Percentiles rank a stretch among this genome's conserved stretches.
Conservation (phyloP, 1,140 invertebrate species). For the Megalopta genalis region DNA sequence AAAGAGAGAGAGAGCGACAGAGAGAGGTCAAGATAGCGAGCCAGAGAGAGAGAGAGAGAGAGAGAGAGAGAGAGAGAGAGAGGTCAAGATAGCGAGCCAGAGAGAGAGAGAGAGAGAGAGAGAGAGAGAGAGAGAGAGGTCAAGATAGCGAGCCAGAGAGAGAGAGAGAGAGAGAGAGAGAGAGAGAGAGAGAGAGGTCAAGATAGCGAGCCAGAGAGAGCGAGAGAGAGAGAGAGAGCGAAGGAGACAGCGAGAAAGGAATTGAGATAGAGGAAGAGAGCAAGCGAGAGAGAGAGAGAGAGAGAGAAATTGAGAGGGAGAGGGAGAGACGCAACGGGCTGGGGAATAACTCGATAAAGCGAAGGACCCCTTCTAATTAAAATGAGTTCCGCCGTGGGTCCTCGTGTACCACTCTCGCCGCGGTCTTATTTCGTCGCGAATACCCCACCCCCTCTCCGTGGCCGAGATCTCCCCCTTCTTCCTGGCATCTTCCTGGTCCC, state of each 20-base stretch:
- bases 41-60: not conserved
- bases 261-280: not conserved
- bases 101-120: not conserved
- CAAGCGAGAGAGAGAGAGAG: not conserved
- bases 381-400: slow-evolving; percentile 67
- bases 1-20: not conserved
- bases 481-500: slow-evolving; percentile 58
- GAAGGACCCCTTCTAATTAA: slow-evolving; percentile 71
- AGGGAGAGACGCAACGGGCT: slow-evolving; percentile 21
- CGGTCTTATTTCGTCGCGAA: slow-evolving; percentile 61
- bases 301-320: no score
- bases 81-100: no score
- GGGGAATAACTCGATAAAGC: slow-evolving; percentile 69
- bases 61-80: slow-evolving; percentile 1
- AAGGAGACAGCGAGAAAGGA: no score
- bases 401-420: slow-evolving; percentile 55
- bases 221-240: not conserved
- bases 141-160: no score
- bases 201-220: not conserved
- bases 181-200: slow-evolving; percentile 9
- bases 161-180: not conserved
- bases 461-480: slow-evolving; percentile 5
- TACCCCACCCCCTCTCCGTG: slow-evolving; percentile 3
- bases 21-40: not conserved
- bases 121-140: not conserved